A percentile compares a stretch with the other conserved stretches of the same genome.
These are phyloP conservation scores for Illadopsis cleaveri DNA, from an alignment of 2,113 vertebrate species.

Conservation along the genomic window DNA sequence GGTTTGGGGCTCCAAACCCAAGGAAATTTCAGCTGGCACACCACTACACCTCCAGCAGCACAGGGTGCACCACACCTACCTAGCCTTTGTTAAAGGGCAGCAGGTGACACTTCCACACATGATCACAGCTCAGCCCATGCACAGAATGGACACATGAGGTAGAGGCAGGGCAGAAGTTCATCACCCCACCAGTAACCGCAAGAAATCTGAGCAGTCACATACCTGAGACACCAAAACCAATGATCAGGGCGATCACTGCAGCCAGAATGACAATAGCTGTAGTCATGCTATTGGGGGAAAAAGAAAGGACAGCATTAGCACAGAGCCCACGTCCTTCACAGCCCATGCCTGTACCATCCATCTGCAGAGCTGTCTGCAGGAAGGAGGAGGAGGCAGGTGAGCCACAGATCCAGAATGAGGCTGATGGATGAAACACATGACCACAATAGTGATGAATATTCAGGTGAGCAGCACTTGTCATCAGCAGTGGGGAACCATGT, in stretches of 20 bases:
- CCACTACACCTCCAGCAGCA: neutral
- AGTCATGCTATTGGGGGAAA: neutral
- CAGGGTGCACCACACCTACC: neutral
- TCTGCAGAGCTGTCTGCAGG: neutral
- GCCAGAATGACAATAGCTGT: neutral
- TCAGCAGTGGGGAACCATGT: neutral
- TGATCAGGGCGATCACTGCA: neutral
- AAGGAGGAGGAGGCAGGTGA: neutral
- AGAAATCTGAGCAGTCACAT: neutral
- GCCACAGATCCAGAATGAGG: neutral
- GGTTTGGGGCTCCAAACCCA: neutral
- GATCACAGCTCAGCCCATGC: neutral
- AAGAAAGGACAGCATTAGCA: neutral
- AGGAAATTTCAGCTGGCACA: neutral
- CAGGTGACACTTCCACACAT: neutral
- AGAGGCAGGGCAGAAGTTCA: neutral
- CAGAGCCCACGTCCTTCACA: neutral
- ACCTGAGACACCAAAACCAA: constrained; percentile 59
- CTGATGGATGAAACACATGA: neutral
- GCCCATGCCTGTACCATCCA: rapidly evolving
- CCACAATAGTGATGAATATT: neutral
- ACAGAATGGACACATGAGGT: rapidly evolving
- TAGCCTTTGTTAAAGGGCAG: neutral
- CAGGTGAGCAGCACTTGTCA: neutral
- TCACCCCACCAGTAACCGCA: rapidly evolving